Base-by-base conservation (phyloP, 2,113 vertebrate species). In the Corydoras sp. region DNA sequence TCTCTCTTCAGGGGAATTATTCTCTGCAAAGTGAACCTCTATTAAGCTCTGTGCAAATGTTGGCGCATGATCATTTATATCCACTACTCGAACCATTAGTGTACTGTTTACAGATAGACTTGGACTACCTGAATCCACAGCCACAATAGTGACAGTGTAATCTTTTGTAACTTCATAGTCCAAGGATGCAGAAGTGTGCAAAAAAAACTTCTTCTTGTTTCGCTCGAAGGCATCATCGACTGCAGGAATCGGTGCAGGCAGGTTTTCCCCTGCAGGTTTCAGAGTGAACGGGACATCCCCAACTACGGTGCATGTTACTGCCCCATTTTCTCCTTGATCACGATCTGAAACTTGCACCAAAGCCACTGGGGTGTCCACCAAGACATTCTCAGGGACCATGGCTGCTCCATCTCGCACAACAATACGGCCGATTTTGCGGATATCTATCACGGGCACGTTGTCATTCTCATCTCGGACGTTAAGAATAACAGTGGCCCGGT, bases 41-140 rank as follows among this genome's bases (percentile, higher is more conserved):
- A 96, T 85, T 53, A 95, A 80, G 0, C 89, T 90, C 83, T 95
- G 95, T 66, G 88, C 86, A 62, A 98, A 98, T 9, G 90, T 68
- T 0, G 96, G 96, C 5, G 96, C 90, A 60, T 99, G 97, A 82
- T 99, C 96, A 0, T 99, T 99, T 68, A 95, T 91, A 82, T 99
- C 96, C 1, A 89, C 93, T 0, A 99, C 95, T 15, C 92, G 86
- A 63, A 99, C 96, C 62, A 94, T 79, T 76, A 99, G 81, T 0
- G 96, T 95, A 76, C 95, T 97, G 85, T 96, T 98, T 77, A 94
- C 95, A 80, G 96, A 96, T 58, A 99, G 84, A 75, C 95, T 98
- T 49, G 96, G 95, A 77, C 95, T 97, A 66, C 96, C 96, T 0
- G 96, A 96, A 83, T 97, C 96, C 75, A 96, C 95, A 0, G 96